A percentile compares a stretch with the other conserved stretches of the same genome.
These are phyloP conservation scores for Periphyllus acericola DNA, from an alignment of 2,888 invertebrate species.

Conservation along the genomic window DNA sequence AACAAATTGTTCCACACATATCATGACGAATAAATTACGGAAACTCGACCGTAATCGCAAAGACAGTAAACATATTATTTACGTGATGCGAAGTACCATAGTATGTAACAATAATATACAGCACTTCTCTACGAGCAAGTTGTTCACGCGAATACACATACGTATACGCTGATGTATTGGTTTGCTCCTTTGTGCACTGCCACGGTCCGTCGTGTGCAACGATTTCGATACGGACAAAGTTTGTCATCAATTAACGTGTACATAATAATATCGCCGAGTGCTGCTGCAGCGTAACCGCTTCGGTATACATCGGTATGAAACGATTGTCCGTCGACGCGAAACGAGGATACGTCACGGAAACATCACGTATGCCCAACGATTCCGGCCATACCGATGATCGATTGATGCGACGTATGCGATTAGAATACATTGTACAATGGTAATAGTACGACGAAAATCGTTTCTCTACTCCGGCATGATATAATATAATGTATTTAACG, in stretches of 20 bases:
- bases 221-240: neutral
- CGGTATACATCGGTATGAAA: neutral
- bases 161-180: neutral
- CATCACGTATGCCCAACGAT: neutral
- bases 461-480: neutral
- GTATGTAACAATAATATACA: no score
- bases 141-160: no score
- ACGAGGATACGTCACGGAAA: neutral
- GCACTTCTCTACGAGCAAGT: no score
- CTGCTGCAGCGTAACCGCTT: no score
- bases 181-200: neutral
- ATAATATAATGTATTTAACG: neutral
- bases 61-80: no score
- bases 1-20: no score
- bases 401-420: neutral
- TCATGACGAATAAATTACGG: no score
- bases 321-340: neutral
- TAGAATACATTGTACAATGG: neutral
- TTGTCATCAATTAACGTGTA: neutral
- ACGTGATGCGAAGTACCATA: no score
- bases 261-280: neutral
- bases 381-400: neutral
- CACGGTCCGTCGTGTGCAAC: neutral
- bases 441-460: neutral
- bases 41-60: no score